Evolutionary conservation across 2,888 invertebrate genomes (phyloP), one percentile per base, ranked within the genome.

Genomic region (Sinodicranocentrus sp.): DNA sequence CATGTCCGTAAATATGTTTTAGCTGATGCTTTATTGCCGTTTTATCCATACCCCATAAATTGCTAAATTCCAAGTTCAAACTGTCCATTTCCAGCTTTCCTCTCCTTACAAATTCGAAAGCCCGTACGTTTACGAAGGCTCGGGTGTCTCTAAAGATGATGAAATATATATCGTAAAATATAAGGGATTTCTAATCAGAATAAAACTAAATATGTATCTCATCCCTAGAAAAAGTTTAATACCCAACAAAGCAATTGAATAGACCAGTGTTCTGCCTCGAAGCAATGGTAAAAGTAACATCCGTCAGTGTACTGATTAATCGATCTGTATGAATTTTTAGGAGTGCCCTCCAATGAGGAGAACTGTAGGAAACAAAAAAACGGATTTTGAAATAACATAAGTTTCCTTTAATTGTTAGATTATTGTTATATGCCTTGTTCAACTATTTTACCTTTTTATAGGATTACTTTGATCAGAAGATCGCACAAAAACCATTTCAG

Each of bases 261-360:
- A 57, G 26, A 0, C 54, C 84, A 0, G 73, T 28, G 26, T 84
- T 72, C 17, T 84, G 84, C 6, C 84, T 19, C 1, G 72, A 72
- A 3, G 73, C 67, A n/a, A 84, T 79, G 0, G 78, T 84, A 28
- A 84, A 84, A 0, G 78, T 28, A 10, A 84, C 52, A 17, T 78
- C 73, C 1, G 78, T 44, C 0, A 84, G 43, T 5, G 84, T 84
- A n/a, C 54, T 78, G 2, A 84, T 54, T 8, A 84, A 44, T 10
- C 84, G 26, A 44, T 84, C 79, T 8, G 75, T 84, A 54, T 84
- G 84, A n/a, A 84, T 33, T n/a, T 73, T 73, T 3, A 84, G 3
- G 0, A n/a, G n/a, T 2, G 52, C 59, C 17, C 6, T 65, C 84
- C 84, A 84, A 13, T 84, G 73, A 0, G 84, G 70, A 52, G 19